Evolutionary conservation across 2,888 invertebrate species (phyloP), one percentile per base, ranked within the genome.

Genomic region (Noctua janthe): DNA sequence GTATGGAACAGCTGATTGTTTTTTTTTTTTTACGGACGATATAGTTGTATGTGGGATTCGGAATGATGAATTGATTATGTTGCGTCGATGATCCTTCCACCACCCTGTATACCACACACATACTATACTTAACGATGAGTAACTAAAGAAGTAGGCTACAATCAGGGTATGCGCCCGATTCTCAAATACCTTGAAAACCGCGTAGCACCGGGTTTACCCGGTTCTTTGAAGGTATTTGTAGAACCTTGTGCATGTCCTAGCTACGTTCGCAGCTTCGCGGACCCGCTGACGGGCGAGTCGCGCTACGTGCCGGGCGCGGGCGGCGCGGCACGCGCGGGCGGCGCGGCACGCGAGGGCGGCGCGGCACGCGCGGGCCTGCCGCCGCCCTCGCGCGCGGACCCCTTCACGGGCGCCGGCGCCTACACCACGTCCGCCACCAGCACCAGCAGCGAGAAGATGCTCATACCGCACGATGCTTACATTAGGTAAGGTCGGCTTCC

Each of bases 201-300:
- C 13, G 15, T 29, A 59, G n/a, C n/a, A 59, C 11, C 23, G 23
- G 10, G 3, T 56, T 1, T 29, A 62, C 13, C 54, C 64, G 35
- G 64, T 20, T 20, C 20, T 64, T 17, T 17, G 3, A 35, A 64
- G 64, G 64, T 64, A 20, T 64, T 64, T 35, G 64, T 64, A 10
- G 17, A 8, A 17, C 17, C 0, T 20, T 3, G 1, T 20, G 39
- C 35, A 66, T 39, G 11, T 1, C 5, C 1, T 23, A 23, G 6
- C 39, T 23, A 47, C 13, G 47, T 8, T 1, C 13, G 7, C 13
- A 96, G 96, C 0, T 95, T 92, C 89, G 95, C 95, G 72, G 98
- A 98, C 95, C 98, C 98, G 1, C 97, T 98, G 87, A 98, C 98
- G 0, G 98, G 98, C 35, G 97, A 96, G 85, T 97, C 96, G 1